Evolutionary conservation across 2,888 invertebrate species (phyloP).

Genomic region (Ormyrus labotus): DNA sequence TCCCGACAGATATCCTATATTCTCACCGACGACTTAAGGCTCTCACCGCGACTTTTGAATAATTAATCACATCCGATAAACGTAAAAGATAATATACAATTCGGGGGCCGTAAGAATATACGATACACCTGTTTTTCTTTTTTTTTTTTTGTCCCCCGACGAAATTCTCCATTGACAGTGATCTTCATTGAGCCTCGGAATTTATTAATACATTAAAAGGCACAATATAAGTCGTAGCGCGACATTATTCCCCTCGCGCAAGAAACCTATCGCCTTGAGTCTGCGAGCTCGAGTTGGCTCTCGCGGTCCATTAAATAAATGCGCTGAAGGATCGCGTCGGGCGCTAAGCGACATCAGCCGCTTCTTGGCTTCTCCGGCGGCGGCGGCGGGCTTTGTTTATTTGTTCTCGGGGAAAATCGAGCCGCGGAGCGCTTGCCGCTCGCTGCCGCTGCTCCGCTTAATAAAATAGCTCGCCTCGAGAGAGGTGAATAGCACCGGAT

Average conservation of each 20-base stretch:
- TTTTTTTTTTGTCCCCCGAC: not conserved
- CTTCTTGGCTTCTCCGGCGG: slow-evolving; percentile 60
- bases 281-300: slow-evolving; percentile 18
- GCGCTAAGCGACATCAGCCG: slow-evolving; percentile 56
- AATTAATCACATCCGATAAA: not conserved
- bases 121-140: slow-evolving; percentile 27
- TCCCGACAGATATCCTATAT: not conserved
- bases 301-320: slow-evolving; percentile 64
- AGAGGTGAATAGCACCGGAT: too few relatives aligned
- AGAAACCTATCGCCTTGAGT: not conserved
- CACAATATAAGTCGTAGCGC: too few relatives aligned
- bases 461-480: too few relatives aligned
- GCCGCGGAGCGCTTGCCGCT: too few relatives aligned
- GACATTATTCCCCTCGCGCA: not conserved
- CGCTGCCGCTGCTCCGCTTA: too few relatives aligned
- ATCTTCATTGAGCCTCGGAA: too few relatives aligned
- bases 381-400: too few relatives aligned
- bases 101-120: not conserved
- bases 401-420: too few relatives aligned
- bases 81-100: too few relatives aligned
- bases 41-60: slow-evolving; percentile 5
- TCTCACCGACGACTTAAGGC: not conserved
- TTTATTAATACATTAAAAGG: too few relatives aligned
- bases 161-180: not conserved
- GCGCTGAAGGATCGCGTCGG: slow-evolving; percentile 59